Percentiles rank a stretch among this genome's conserved stretches.
phyloP scores from a whole-genome alignment of 2,113 vertebrate genomes.

The Tonatia bakeri region DNA sequence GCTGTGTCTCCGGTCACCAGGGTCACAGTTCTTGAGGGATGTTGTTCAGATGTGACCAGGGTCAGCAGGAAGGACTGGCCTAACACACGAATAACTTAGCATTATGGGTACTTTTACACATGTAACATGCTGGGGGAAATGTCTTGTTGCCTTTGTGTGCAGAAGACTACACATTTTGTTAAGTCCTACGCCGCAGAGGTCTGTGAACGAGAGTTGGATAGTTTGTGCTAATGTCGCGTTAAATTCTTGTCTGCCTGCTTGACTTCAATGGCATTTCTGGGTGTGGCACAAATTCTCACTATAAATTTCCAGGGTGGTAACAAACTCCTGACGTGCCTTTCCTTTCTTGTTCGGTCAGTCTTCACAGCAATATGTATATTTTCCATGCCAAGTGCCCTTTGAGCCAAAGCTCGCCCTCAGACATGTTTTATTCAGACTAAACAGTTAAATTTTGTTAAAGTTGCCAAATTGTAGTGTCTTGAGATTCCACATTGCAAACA shows the following conservation, averaged over 20 bases:
- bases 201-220: background rate
- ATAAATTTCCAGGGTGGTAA: background rate
- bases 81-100: background rate
- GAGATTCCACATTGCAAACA: background rate
- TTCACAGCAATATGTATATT: background rate
- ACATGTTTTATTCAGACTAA: background rate
- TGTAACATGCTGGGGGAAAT: background rate
- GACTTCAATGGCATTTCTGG: background rate
- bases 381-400: background rate
- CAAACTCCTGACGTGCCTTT: background rate
- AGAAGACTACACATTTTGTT: background rate
- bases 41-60: background rate
- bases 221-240: background rate
- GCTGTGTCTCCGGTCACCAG: background rate
- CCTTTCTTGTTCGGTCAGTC: background rate
- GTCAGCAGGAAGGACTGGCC: background rate
- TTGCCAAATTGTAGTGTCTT: background rate
- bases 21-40: background rate
- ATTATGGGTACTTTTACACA: accelerated
- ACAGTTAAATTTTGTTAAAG: background rate
- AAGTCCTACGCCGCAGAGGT: background rate
- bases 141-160: background rate
- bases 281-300: background rate
- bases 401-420: background rate
- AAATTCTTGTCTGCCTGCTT: background rate